Conservation (phyloP, 2,797 vertebrate genomes). For the Okamejei kenojei region DNA sequence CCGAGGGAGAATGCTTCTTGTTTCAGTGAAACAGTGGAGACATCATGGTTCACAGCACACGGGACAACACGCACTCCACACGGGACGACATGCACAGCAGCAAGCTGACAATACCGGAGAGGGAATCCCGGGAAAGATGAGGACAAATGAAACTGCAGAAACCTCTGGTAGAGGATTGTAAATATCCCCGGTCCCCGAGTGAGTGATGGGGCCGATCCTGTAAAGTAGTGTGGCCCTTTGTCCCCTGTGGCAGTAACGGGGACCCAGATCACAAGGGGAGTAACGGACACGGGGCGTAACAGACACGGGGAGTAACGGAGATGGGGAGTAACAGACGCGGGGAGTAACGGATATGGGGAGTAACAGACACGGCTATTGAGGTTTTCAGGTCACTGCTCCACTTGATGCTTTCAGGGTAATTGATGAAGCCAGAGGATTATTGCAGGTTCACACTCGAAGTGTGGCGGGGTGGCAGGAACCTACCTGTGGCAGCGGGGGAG, state of each 20-base stretch:
- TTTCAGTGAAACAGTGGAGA: neutral
- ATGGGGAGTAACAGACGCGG: neutral
- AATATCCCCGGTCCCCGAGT: no score
- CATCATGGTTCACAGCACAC: neutral
- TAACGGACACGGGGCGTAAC: neutral
- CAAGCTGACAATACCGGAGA: neutral
- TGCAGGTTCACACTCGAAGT: no score
- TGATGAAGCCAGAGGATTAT: neutral
- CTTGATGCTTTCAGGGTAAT: neutral
- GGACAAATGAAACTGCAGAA: neutral
- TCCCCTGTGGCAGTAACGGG: no score
- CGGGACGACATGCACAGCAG: neutral
- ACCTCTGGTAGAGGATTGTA: neutral
- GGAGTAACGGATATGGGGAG: neutral
- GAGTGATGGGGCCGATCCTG: no score
- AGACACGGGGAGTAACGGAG: neutral
- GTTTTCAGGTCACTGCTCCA: neutral
- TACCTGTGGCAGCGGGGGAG: conserved; percentile 50
- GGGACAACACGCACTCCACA: neutral
- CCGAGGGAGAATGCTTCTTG: neutral
- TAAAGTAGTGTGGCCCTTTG: no score
- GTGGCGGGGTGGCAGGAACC: no score
- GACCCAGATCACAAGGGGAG: neutral
- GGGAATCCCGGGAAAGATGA: neutral
- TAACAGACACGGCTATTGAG: no score